Evolutionary conservation across 2,113 vertebrate genomes (phyloP), one percentile per base, ranked within the genome.

Genomic region (Trichechus manatus): DNA sequence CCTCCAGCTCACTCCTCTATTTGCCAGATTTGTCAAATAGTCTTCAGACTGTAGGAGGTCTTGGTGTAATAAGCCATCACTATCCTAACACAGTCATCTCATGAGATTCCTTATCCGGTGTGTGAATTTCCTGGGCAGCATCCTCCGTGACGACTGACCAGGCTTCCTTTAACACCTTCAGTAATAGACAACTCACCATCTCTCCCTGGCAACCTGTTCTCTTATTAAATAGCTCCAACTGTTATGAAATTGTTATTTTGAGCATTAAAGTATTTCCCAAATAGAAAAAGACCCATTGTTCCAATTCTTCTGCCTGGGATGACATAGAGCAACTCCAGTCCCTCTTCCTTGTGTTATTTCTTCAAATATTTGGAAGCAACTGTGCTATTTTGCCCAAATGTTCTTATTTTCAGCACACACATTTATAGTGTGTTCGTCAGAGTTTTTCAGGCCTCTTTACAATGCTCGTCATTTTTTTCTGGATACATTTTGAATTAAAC

Each of bases 361-460:
- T 92, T 94, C 61, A 94, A 86, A 93, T 75, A 59, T 17, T 70
- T 93, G 33, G 10, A 93, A 93, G 47, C 27, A 66, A 87, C 61
- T 7, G 29, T 75, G 59, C 29, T 63, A 29, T 72, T 86, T 95
- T 95, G 61, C 31, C 78, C 36, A 68, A 68, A 47, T 53, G 79
- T 75, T 91, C 44, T 87, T 92, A 22, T 82, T 93, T 96, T 80
- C n/a, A 82, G 25, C 8, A 59, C 0, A 64, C 27, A 39, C 36
- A 68, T 78, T 88, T 77, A 80, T 13, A 64, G 23, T 53, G 80
- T 89, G 20, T 39, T 92, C 31, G 79, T 83, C 27, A 63, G 0
- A 17, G 1, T 4, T 80, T 80, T 89, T 91, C 29, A 85, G 36
- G 25, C 87, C 27, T 95, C 61, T 89, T 70, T 84, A 47, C 1